Evolutionary conservation across 2,113 vertebrate species (phyloP).

Genomic region (Oenanthe oenanthe): DNA sequence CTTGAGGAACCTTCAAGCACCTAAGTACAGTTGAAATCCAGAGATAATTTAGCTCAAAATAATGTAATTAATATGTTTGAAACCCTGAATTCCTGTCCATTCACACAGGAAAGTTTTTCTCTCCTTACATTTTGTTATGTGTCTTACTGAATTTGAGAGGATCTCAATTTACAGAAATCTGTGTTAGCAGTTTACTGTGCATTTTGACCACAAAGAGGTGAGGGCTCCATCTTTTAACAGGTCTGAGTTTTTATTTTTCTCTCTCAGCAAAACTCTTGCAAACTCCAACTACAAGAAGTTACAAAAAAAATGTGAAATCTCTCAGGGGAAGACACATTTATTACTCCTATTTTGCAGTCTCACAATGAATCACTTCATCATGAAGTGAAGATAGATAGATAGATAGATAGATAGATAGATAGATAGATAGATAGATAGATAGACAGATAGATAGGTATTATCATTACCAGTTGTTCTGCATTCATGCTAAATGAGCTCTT

Average conservation of each 20-base stretch:
- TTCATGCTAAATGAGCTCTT: background rate
- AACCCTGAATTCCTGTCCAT: background rate
- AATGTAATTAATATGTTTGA: background rate
- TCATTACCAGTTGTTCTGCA: background rate
- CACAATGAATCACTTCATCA: background rate
- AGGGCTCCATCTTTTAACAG: background rate
- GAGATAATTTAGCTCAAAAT: background rate
- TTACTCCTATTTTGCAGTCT: background rate
- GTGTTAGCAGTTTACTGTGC: background rate
- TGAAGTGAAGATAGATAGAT: background rate
- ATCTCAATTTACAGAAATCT: background rate
- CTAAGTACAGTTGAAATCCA: background rate
- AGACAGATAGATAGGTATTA: background rate
- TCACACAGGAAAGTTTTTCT: background rate
- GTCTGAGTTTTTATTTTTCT: background rate
- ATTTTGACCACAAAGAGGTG: background rate
- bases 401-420: background rate
- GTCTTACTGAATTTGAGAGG: background rate
- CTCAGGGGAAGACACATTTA: background rate
- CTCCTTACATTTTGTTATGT: background rate
- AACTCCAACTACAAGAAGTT: background rate
- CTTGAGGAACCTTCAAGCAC: background rate
- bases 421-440: background rate
- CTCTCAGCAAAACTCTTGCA: background rate
- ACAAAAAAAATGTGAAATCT: background rate